Conservation (phyloP, 2,797 vertebrate genomes). For the Trachops cirrhosus region DNA sequence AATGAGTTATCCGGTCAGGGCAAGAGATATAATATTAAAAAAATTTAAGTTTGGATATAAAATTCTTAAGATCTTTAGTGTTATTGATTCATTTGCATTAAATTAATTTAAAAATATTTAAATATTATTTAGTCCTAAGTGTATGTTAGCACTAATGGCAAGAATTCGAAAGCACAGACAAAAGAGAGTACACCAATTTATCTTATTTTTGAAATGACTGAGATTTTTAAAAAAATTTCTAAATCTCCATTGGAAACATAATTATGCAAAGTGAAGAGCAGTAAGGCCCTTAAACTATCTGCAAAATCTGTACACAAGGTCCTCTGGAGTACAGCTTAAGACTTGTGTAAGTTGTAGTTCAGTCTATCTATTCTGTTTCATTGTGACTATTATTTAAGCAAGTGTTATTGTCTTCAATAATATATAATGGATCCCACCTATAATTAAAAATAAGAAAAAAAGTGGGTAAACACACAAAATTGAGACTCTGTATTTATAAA, state of each 20-base stretch:
- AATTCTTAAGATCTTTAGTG: neutral
- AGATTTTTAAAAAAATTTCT: neutral
- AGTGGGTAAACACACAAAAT: neutral
- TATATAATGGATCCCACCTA: neutral
- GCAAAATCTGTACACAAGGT: neutral
- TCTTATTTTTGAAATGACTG: neutral
- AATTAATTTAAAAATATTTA: neutral
- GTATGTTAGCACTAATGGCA: neutral
- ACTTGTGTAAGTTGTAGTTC: neutral
- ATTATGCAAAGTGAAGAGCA: neutral
- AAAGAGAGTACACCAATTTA: neutral
- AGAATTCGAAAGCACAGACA: neutral
- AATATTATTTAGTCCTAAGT: neutral
- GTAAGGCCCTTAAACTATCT: neutral
- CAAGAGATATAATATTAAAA: neutral
- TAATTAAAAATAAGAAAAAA: neutral
- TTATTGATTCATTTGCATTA: neutral
- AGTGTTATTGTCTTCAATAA: neutral
- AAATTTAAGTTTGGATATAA: neutral
- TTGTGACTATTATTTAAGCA: neutral
- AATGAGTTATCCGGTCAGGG: too few relatives aligned
- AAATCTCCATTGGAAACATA: neutral
- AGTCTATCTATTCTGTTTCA: neutral
- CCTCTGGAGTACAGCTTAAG: neutral
- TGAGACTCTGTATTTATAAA: neutral